A percentile compares a stretch with the other conserved stretches of the same genome.
phyloP scores from a whole-genome alignment of 2,797 vertebrate genomes.

The Clamator glandarius region DNA sequence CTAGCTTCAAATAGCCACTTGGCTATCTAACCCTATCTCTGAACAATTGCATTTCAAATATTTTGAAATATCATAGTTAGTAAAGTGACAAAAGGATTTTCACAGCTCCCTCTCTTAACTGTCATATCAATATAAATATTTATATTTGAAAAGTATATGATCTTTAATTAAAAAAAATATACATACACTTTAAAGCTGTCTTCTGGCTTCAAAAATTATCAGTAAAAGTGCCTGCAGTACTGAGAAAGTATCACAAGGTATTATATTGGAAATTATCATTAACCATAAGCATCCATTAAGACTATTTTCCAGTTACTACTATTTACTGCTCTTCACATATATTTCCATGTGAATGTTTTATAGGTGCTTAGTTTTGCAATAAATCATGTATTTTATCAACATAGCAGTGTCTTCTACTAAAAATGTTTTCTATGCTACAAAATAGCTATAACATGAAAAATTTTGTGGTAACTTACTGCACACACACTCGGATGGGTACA shows the following conservation, averaged over 20 bases:
- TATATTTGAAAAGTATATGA: not conserved
- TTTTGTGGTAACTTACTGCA: not conserved
- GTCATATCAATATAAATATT: not conserved
- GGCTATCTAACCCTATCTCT: not conserved
- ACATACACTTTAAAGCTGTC: not conserved
- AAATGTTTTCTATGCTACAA: not conserved
- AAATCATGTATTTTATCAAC: constrained; percentile 46
- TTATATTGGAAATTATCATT: not conserved
- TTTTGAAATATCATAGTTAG: not conserved
- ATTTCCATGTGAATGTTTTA: constrained; percentile 48
- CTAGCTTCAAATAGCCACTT: not conserved
- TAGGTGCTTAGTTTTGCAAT: constrained; percentile 39
- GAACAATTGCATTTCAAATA: not conserved
- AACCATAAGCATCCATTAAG: constrained; percentile 21
- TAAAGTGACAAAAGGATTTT: not conserved
- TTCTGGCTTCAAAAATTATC: not conserved
- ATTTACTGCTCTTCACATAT: constrained; percentile 22
- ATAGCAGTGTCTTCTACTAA: not conserved
- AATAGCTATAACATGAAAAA: not conserved
- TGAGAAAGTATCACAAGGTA: not conserved
- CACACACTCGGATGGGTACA: not conserved
- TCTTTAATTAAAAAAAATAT: not conserved
- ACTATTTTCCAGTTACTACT: not conserved
- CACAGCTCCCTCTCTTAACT: not conserved
- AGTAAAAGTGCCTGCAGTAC: not conserved